These are phyloP conservation scores for Agrotis ipsilon DNA, from an alignment of 2,888 invertebrate species.

Conservation along the genomic window DNA sequence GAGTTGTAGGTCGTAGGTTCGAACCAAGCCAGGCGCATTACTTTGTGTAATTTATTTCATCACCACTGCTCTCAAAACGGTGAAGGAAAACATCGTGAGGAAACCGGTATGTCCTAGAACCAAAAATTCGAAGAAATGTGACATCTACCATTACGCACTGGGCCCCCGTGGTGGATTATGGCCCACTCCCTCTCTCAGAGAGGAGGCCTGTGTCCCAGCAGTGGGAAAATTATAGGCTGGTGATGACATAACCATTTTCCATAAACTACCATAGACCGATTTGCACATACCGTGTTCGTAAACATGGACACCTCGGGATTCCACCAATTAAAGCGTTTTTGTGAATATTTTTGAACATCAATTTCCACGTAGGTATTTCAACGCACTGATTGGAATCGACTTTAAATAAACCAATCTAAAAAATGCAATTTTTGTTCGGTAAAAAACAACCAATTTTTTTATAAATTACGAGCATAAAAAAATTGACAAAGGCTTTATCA, in stretches of 20 bases:
- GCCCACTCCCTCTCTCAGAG: too few relatives aligned
- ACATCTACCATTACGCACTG: too few relatives aligned
- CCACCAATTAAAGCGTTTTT: background rate
- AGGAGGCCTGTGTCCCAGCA: too few relatives aligned
- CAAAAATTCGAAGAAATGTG: too few relatives aligned
- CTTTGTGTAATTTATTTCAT: too few relatives aligned
- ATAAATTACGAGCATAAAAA: constrained; percentile 2
- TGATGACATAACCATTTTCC: background rate
- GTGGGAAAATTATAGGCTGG: too few relatives aligned
- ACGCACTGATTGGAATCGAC: constrained; percentile 2
- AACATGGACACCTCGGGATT: background rate
- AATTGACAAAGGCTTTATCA: background rate
- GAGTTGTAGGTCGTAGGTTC: too few relatives aligned
- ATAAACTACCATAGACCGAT: background rate
- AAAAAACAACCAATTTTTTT: background rate
- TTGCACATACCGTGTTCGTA: background rate
- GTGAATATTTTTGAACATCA: background rate
- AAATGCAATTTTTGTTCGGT: background rate
- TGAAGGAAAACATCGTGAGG: too few relatives aligned
- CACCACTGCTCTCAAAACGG: too few relatives aligned
- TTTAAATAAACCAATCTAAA: constrained; percentile 17
- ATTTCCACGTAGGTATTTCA: background rate
- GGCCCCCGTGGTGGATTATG: too few relatives aligned
- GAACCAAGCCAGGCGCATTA: too few relatives aligned
- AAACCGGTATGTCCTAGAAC: too few relatives aligned